Evolutionary conservation across 1,140 invertebrate genomes (phyloP).

Genomic region (Pogonomyrmex barbatus): DNA sequence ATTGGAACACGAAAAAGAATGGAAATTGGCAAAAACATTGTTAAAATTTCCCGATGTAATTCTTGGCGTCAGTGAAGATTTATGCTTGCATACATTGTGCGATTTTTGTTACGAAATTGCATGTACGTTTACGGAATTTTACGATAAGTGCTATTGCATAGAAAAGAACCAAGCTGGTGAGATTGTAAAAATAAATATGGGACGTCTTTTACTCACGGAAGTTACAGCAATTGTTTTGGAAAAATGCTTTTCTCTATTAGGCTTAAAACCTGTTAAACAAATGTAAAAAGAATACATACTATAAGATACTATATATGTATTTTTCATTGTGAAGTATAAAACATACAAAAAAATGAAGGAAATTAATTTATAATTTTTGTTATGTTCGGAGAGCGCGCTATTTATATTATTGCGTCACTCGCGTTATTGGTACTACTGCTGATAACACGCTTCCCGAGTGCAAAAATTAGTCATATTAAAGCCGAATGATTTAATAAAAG

Average conservation of each 20-base stretch:
- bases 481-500: constrained; percentile 13
- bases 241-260: constrained; percentile 95
- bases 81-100: constrained; percentile 96
- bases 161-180: constrained; percentile 94
- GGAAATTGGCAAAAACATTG: constrained; percentile 96
- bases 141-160: constrained; percentile 98
- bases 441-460: too few species aligned
- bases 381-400: too few species aligned
- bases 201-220: constrained; percentile 96
- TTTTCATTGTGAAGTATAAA: background rate
- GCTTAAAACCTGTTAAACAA: constrained; percentile 95
- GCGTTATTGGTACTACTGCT: too few species aligned
- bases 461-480: background rate
- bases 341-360: background rate
- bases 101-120: constrained; percentile 98
- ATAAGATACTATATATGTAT: background rate
- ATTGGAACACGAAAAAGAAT: constrained; percentile 96
- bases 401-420: too few species aligned
- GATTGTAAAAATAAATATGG: constrained; percentile 94
- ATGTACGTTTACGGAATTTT: constrained; percentile 98
- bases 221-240: constrained; percentile 95
- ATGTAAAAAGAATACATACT: constrained; percentile 90
- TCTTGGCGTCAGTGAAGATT: constrained; percentile 92
- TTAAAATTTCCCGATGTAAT: constrained; percentile 96
- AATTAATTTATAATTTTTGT: background rate